Evolutionary conservation across 2,888 invertebrate species (phyloP).

Genomic region (Pammene aurita): DNA sequence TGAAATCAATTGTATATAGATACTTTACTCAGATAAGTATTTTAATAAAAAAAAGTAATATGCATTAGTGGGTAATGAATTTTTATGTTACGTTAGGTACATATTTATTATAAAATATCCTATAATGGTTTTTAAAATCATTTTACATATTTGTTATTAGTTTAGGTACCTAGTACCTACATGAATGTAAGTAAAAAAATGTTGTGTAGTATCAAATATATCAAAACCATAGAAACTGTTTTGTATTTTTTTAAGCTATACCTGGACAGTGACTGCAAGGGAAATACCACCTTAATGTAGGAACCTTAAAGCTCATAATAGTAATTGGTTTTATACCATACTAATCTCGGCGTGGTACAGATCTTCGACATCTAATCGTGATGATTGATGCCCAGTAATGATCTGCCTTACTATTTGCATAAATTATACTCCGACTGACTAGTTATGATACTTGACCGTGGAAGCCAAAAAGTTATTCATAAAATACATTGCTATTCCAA

Average conservation of each 20-base stretch:
- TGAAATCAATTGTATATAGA: too few species aligned
- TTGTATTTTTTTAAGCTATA: background rate
- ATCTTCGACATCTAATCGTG: constrained; percentile 33
- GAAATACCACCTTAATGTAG: constrained; percentile 1
- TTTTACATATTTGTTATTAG: too few species aligned
- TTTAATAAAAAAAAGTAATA: too few species aligned
- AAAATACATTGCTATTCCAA: too few species aligned
- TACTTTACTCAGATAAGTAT: too few species aligned
- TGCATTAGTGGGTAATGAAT: too few species aligned
- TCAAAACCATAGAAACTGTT: constrained; percentile 2
- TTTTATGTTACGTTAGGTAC: too few species aligned
- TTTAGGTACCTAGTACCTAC: too few species aligned
- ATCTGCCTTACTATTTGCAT: constrained; percentile 50
- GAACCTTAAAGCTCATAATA: background rate
- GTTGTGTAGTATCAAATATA: background rate
- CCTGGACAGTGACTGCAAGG: background rate
- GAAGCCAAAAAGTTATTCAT: too few species aligned
- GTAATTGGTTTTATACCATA: background rate
- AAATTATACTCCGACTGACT: constrained; percentile 41
- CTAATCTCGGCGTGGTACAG: constrained; percentile 6
- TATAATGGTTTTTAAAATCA: too few species aligned
- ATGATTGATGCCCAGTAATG: constrained; percentile 56
- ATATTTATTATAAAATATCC: too few species aligned
- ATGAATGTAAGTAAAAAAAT: background rate
- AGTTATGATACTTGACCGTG: constrained; percentile 42